Evolutionary conservation across 2,797 vertebrate species (phyloP), one percentile per base, ranked within the genome.

Genomic region (Acanthornis magna): DNA sequence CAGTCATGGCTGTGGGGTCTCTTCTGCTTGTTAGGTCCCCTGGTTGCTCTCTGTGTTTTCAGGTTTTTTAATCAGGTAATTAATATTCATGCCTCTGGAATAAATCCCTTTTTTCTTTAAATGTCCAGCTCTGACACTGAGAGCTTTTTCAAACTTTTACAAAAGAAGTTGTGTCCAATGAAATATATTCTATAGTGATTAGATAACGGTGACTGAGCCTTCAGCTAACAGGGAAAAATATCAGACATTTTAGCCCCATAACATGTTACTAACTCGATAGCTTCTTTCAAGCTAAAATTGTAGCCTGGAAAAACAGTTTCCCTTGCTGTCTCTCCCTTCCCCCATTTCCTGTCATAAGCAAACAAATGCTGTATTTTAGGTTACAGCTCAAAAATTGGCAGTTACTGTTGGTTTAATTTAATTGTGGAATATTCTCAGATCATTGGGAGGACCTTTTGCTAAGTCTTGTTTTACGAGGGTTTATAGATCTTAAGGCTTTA

Each of bases 271-370:
- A 32, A 70, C 60, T 76, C 2, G 1, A 78, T 55, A 72, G 89
- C 38, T 32, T 88, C 55, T 76, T 40, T 84, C 30, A 70, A 16
- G 55, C 74, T 63, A 34, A 58, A 82, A 88, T 82, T 38, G 32
- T n/a, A 90, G 92, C 74, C 85, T 94, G 91, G 94, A 96, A 94
- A 94, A 95, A 70, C 8, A 2, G 81, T 88, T 94, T 90, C 86
- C 90, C 78, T 91, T 67, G 60, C 86, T 89, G 67, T 94, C 32
- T 92, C 55, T 96, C 93, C 94, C 96, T 94, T 93, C 96, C 96
- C 96, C 94, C 94, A 93, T 92, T 97, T 97, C 96, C 96, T 97
- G 95, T 94, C 91, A 70, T 8, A 91, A 91, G 83, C 90, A 96
- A 88, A 90, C 91, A 96, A 96, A 95, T 74, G 78, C 34, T 60